These are phyloP conservation scores for Crocallis elinguaria DNA, from an alignment of 2,888 invertebrate species.

Conservation along the genomic window DNA sequence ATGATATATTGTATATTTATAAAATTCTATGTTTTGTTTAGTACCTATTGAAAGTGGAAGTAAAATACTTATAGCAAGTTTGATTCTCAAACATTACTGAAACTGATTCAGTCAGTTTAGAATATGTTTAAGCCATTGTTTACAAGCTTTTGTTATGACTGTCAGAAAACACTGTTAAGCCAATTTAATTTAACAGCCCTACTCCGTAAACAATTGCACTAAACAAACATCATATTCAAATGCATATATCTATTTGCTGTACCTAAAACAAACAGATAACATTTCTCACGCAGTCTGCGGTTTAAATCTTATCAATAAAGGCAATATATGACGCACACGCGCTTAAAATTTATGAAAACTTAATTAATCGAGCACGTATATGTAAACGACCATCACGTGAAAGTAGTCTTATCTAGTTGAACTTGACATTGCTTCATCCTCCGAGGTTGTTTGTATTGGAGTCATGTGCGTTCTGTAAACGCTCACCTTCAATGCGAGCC, in stretches of 20 bases:
- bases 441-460: background rate
- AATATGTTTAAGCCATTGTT: too few relatives aligned
- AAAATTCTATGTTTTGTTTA: too few relatives aligned
- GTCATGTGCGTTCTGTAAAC: slow-evolving; percentile 9
- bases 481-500: background rate
- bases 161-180: too few relatives aligned
- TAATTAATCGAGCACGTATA: slow-evolving; percentile 6
- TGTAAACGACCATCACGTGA: slow-evolving; percentile 20
- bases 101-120: too few relatives aligned
- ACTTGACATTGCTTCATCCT: slow-evolving; percentile 7
- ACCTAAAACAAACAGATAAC: background rate
- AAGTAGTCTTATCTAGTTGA: slow-evolving; percentile 16
- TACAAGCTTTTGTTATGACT: too few relatives aligned
- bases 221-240: background rate
- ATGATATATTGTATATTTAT: too few relatives aligned
- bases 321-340: background rate
- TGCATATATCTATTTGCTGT: background rate
- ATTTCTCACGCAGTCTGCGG: slow-evolving; percentile 7
- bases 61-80: too few relatives aligned
- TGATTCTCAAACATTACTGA: too few relatives aligned
- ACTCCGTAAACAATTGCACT: background rate
- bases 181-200: too few relatives aligned
- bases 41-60: too few relatives aligned
- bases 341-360: slow-evolving; percentile 3
- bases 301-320: slow-evolving; percentile 3